Percentiles rank a stretch among this genome's conserved stretches.
Evolutionary conservation across 2,797 vertebrate genomes (phyloP).

Genomic region (Sebastolobus alascanus): DNA sequence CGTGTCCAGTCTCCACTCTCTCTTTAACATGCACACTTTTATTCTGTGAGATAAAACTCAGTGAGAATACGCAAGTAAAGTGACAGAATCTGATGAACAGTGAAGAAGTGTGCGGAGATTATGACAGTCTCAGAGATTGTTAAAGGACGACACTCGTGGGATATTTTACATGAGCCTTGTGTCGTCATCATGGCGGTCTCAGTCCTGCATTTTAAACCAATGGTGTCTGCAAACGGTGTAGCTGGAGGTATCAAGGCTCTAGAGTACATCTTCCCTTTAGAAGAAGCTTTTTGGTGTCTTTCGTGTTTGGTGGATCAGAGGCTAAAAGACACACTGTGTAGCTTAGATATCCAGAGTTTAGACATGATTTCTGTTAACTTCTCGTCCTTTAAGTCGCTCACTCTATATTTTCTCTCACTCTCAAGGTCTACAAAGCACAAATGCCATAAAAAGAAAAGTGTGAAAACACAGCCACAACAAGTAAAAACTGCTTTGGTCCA

Average conservation of each 20-base stretch:
- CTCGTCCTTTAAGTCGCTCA: no score
- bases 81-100: not conserved
- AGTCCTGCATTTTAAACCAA: not conserved
- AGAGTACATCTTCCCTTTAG: not conserved
- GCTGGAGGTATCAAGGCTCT: not conserved
- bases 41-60: not conserved
- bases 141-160: not conserved
- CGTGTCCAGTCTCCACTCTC: slow-evolving; percentile 14
- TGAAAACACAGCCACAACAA: not conserved
- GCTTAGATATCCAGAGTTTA: not conserved
- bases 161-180: no score
- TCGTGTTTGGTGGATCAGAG: not conserved
- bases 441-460: not conserved
- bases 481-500: slow-evolving; percentile 4
- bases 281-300: not conserved
- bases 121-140: not conserved
- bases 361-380: not conserved
- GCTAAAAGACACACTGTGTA: not conserved
- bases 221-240: not conserved
- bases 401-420: not conserved
- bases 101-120: not conserved
- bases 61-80: not conserved
- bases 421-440: not conserved
- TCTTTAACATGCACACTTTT: not conserved
- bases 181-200: not conserved